phyloP scores from a whole-genome alignment of 2,797 vertebrate species.

The Dendrocincla fuliginosa region DNA sequence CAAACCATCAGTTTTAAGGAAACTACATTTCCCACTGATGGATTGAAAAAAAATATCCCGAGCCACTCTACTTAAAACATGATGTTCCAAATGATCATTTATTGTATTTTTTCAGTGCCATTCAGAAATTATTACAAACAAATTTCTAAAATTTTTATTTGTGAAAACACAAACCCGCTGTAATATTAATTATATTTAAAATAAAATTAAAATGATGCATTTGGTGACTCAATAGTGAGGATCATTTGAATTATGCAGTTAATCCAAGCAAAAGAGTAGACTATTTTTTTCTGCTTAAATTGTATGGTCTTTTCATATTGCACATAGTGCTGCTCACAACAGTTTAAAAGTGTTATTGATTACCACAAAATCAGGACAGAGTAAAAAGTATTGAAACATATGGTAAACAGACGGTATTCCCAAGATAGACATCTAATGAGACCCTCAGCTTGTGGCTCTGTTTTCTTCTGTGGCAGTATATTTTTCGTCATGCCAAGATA shows the following conservation, averaged over 20 bases:
- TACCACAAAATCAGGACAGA: background rate
- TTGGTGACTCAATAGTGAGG: background rate
- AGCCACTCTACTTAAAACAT: conserved; percentile 9
- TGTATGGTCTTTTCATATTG: background rate
- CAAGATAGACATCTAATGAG: background rate
- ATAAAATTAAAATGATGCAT: background rate
- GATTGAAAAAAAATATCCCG: background rate
- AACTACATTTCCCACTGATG: background rate
- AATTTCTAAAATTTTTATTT: background rate
- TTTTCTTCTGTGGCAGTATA: background rate
- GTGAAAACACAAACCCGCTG: background rate
- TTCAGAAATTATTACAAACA: conserved; percentile 45
- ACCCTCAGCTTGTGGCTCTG: background rate
- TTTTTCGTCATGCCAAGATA: background rate
- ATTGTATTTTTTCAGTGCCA: conserved; percentile 31
- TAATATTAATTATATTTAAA: background rate
- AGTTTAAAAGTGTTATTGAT: background rate
- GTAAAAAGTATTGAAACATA: background rate
- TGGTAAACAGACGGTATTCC: background rate
- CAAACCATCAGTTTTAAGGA: background rate
- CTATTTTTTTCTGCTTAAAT: background rate
- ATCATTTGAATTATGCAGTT: background rate
- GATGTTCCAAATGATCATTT: conserved; percentile 26
- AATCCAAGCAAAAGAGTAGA: background rate
- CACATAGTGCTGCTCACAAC: background rate